Evolutionary conservation across 2,888 invertebrate species (phyloP).

Genomic region (Euplexia lucipara): DNA sequence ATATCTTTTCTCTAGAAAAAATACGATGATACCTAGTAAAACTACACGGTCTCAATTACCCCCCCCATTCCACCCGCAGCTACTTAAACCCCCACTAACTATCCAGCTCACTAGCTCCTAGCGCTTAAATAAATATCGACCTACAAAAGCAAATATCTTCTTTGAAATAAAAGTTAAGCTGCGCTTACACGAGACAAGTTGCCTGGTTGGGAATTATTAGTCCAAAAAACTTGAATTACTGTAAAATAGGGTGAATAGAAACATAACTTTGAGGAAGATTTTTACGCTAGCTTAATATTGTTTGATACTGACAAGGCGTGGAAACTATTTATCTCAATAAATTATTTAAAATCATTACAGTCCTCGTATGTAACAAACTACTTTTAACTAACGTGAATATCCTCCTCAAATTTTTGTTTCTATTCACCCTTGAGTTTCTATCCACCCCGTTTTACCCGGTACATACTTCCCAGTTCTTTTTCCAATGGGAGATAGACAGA

Average conservation of each 20-base stretch:
- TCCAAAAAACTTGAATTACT: neutral
- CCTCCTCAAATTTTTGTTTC: too few species aligned
- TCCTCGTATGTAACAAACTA: too few species aligned
- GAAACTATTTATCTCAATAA: too few species aligned
- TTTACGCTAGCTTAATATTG: too few species aligned
- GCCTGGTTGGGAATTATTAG: neutral
- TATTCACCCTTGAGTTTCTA: too few species aligned
- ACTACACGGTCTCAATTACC: constrained; percentile 47
- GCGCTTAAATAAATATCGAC: constrained; percentile 61
- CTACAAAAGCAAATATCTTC: constrained; percentile 57
- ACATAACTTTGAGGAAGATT: neutral
- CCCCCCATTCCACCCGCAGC: constrained; percentile 23
- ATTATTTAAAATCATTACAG: too few species aligned
- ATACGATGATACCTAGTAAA: constrained; percentile 24
- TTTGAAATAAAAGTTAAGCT: constrained; percentile 41
- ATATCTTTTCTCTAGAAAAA: constrained; percentile 17
- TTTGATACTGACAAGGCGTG: too few species aligned
- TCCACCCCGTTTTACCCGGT: too few species aligned
- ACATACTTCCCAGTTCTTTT: too few species aligned
- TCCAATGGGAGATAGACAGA: too few species aligned
- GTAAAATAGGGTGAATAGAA: too few species aligned
- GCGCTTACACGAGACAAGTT: neutral
- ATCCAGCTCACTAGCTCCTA: constrained; percentile 39
- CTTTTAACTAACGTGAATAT: too few species aligned
- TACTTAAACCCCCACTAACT: constrained; percentile 38